phyloP scores from a whole-genome alignment of 2,888 invertebrate species.

The Rhamphomyia laevipes region DNA sequence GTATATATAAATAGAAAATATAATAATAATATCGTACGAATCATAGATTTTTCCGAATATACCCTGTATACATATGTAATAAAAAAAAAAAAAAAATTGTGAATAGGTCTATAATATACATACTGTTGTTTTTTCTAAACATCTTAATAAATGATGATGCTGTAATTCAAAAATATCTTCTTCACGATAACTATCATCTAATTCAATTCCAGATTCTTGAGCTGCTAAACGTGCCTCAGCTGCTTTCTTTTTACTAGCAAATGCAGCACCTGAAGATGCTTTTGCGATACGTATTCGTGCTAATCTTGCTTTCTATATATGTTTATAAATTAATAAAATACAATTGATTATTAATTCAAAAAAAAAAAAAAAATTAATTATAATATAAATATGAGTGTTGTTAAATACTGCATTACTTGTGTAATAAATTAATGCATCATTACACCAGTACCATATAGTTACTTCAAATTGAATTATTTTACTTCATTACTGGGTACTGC shows the following conservation, averaged over 20 bases:
- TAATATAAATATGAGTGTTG: too few species aligned
- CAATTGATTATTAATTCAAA: too few species aligned
- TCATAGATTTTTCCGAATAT: too few species aligned
- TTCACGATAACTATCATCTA: slow-evolving; percentile 79
- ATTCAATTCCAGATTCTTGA: slow-evolving; percentile 82
- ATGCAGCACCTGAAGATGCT: slow-evolving; percentile 96
- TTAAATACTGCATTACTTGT: too few species aligned
- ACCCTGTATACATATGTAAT: too few species aligned
- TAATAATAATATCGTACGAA: too few species aligned
- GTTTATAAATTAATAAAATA: background rate
- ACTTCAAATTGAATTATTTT: background rate
- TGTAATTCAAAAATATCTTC: slow-evolving; percentile 98
- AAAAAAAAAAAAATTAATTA: background rate
- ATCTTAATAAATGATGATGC: slow-evolving; percentile 94
- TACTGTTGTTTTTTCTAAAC: slow-evolving; percentile 96
- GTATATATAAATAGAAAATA: too few species aligned
- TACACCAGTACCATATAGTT: too few species aligned
- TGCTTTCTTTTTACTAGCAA: slow-evolving; percentile 97
- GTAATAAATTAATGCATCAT: too few species aligned
- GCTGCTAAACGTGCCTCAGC: slow-evolving; percentile 91
- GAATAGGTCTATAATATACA: too few species aligned
- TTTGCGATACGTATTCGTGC: slow-evolving; percentile 98
- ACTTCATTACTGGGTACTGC: too few species aligned
- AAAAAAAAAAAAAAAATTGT: too few species aligned
- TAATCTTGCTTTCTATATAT: slow-evolving; percentile 87